Base-by-base conservation (phyloP, 1,140 invertebrate species). In the Pomacea maculata region DNA sequence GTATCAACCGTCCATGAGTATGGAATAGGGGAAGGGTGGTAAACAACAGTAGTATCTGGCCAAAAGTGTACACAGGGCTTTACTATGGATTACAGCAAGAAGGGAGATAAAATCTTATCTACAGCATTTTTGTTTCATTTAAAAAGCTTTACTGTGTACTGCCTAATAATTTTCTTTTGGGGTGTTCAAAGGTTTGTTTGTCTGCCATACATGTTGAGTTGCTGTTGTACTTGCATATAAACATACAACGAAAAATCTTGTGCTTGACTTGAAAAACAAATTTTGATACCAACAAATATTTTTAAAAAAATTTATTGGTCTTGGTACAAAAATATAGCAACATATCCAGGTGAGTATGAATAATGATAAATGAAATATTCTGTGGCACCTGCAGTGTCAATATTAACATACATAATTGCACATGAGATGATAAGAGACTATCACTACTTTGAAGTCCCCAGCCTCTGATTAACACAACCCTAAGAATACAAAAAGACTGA, bases 271-370 rank as follows among this genome's bases (percentile, higher is more conserved):
- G 12, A 70, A 70, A 70, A 11, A 34, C 1, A 77, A 67, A 14
- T 54, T 52, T 21, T 57, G 17, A 55, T 25, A 29, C 17, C 29
- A 8, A 68, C 10, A 19, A 55, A 6, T 19, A 34, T 64, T 79
- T 65, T 75, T 79, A 82, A 77, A 75, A 82, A 82, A 70, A 54
- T 81, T 79, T 82, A 79, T 65, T 79, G 75, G 74, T 82, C 70
- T 61, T 64, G 74, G 75, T 78, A 82, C 76, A 82, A 82, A 82
- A 82, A 82, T 79, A 82, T 80, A 57, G 61, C 64, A 67, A 78
- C 65, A 71, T 78, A 78, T 67, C 65, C 65, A 78, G 45, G n/a
- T 57, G 77, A 54, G 57, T 78, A 78, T 17, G 57, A 78, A 17
- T 25, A 55, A 17, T 64, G 57, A 57, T 55, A 75, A 75, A 52